Conservation (phyloP, 1,140 invertebrate species). For the Lithobius niger region DNA sequence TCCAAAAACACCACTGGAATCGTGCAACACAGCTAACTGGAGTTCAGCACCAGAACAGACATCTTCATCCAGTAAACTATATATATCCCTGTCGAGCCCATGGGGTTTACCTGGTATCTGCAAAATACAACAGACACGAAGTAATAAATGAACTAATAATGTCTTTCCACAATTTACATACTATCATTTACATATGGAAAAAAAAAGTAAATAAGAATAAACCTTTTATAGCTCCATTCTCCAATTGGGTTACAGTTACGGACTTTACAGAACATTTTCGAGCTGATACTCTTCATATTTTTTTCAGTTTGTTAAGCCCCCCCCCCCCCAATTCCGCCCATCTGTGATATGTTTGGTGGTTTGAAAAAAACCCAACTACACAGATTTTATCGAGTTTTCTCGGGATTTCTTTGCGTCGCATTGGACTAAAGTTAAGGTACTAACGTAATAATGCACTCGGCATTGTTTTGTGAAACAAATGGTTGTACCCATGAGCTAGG, state of each 20-base stretch:
- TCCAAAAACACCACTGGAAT: constrained; percentile 54
- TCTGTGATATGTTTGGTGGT: too few species aligned
- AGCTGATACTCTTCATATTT: neutral
- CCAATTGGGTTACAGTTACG: neutral
- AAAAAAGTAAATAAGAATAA: neutral
- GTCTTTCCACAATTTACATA: neutral
- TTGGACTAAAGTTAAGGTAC: too few species aligned
- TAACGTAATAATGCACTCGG: too few species aligned
- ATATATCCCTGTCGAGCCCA: constrained; percentile 27
- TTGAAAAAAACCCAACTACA: too few species aligned
- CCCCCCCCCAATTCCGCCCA: too few species aligned
- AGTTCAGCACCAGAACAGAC: constrained; percentile 38
- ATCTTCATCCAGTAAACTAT: constrained; percentile 16
- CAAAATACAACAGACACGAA: constrained; percentile 9
- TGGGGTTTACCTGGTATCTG: constrained; percentile 28
- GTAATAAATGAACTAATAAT: neutral
- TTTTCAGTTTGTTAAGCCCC: too few species aligned
- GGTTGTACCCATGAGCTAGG: too few species aligned
- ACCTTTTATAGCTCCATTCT: neutral
- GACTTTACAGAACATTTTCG: neutral
- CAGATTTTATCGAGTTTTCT: too few species aligned
- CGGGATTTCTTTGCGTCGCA: too few species aligned
- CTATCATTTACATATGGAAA: neutral
- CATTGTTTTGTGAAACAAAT: too few species aligned
- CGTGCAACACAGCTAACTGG: constrained; percentile 70